Base-by-base conservation (phyloP, 2,797 vertebrate genomes). In the Gallinago stenura region DNA sequence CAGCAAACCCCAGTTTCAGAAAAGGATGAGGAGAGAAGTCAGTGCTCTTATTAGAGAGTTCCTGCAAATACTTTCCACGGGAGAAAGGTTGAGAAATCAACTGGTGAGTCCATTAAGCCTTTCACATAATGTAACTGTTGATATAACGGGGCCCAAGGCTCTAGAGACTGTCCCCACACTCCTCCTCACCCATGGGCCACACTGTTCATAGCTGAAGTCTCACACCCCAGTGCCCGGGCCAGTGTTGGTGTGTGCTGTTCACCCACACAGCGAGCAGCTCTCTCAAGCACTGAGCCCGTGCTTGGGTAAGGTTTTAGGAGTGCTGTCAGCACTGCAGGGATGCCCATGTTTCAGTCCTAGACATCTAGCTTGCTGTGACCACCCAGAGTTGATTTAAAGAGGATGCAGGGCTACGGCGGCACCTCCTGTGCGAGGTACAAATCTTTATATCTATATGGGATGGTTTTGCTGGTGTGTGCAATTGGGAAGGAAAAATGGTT, bases 221-320 rank as follows among this genome's bases (percentile, higher is more conserved):
- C 31, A 8, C 15, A 26, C 37, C 7, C 1, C 7, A 7, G 35
- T 3, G 28, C 28, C 7, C 7, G 41, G 57, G 31, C 12, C 20
- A 17, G 39, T 0, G 2, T n/a, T 25, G 54, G 60, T 7, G 31
- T 1, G 50, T 45, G 57, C 15, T 39, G 1, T 4, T 64, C 45
- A 35, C 54, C 25, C 1, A 1, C 43, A 28, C n/a, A 22, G 15
- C 1, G 1, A 21, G 19, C 66, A 10, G 72, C 65, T 57, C 50
- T 24, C 58, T 24, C 17, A 22, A 15, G 51, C 3, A 10, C 1
- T 7, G 15, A 57, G 43, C 64, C 10, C 1, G 0, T 10, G n/a
- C 45, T 19, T 12, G 31, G 60, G 68, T 30, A 10, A 45, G 68
- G 69, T n/a, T 48, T 43, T 19, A 48, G 66, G 33, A 35, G 24